Evolutionary conservation across 1,140 invertebrate genomes (phyloP), one percentile per base, ranked within the genome.

Genomic region (Nasonia vitripennis): DNA sequence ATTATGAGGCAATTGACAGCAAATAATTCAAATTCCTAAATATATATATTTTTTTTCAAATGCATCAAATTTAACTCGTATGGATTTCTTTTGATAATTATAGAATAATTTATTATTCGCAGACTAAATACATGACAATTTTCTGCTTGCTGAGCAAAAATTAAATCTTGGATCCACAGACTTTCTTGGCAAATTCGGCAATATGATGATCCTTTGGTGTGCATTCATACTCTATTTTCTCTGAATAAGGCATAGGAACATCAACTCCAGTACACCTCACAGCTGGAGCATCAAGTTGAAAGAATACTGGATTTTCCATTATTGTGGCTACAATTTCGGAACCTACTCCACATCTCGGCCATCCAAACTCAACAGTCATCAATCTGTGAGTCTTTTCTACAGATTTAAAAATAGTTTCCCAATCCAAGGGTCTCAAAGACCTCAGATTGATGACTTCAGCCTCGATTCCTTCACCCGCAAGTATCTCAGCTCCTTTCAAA

Each of bases 381-480:
- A 96, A 88, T 88, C 95, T 94, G 89, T 96, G 94, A 12, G 96
- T 97, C 91, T 97, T 97, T 91, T 94, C 94, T 27, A 97, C 94
- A 37, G 96, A 96, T 78, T 96, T 92, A 10, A 94, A 91, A 78
- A 97, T 94, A 0, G 95, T 93, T 45, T 96, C 94, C 87, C 95
- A 94, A 91, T 97, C 96, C 41, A 93, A 84, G 11, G 96, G 96
- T 85, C 96, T 91, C 14, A 97, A 88, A 5, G 94, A 94, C 62
- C 96, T 92, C 27, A 97, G 89, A 93, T 97, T 97, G 78, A 97
- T 95, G 2, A 97, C 95, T 94, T 97, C 96, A 91, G 94, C 95
- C 79, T 96, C 94, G 78, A 95, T 93, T 11, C 94, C 94, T 81
- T 89, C 79, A 23, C 89, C 89, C 7, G 92, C 93, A n/a, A 97